A percentile compares a stretch with the other conserved stretches of the same genome.
phyloP scores from a whole-genome alignment of 2,888 invertebrate genomes.

The Bedellia somnulentella region DNA sequence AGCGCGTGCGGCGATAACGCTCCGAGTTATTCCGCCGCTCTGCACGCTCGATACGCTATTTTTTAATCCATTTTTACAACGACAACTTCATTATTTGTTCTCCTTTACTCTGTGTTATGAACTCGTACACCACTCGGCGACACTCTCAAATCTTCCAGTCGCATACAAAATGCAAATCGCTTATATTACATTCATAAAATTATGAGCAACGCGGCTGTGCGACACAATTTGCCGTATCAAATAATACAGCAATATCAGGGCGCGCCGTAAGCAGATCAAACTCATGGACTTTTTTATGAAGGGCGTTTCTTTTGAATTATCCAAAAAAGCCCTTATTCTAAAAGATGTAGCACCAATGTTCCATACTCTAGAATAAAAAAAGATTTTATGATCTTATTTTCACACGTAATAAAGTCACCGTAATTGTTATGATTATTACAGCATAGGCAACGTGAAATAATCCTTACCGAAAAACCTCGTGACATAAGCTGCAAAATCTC shows the following conservation, averaged over 20 bases:
- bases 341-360: constrained; percentile 16
- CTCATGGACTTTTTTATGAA: constrained; percentile 22
- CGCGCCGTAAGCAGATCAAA: too few species aligned
- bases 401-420: constrained; percentile 58
- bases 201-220: constrained; percentile 32
- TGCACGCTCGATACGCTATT: constrained; percentile 48
- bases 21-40: constrained; percentile 51
- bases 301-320: constrained; percentile 16
- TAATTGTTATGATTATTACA: constrained; percentile 62
- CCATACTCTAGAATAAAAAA: constrained; percentile 9
- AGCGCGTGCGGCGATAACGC: constrained; percentile 57
- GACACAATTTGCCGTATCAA: constrained; percentile 29
- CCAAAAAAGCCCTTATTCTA: constrained; percentile 24
- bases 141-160: constrained; percentile 11
- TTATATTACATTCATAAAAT: constrained; percentile 48
- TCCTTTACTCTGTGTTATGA: constrained; percentile 14
- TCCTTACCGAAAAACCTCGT: constrained; percentile 50
- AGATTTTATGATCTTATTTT: constrained; percentile 50
- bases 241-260: constrained; percentile 30
- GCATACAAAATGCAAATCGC: constrained; percentile 30
- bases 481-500: constrained; percentile 61
- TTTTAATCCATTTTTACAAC: constrained; percentile 46
- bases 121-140: constrained; percentile 3
- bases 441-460: constrained; percentile 54
- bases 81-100: constrained; percentile 55